Evolutionary conservation across 2,888 invertebrate species (phyloP).

Genomic region (Salpingus planirostris): DNA sequence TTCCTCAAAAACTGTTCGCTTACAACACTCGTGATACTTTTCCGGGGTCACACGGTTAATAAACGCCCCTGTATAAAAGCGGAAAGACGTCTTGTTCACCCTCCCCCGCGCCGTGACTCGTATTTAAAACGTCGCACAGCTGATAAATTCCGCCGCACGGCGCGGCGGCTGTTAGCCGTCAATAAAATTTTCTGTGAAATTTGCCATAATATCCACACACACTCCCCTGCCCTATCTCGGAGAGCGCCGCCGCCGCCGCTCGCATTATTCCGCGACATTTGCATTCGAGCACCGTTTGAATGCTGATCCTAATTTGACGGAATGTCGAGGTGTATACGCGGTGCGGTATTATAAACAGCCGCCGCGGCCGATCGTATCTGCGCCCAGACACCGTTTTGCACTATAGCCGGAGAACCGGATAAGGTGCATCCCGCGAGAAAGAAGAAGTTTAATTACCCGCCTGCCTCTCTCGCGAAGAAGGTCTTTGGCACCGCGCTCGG

Average conservation of each 20-base stretch:
- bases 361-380: slow-evolving; percentile 17
- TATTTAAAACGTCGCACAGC: no score
- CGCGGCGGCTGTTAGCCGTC: slow-evolving; percentile 9
- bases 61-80: no score
- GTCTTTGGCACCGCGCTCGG: no score
- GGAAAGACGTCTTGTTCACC: no score
- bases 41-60: no score
- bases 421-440: slow-evolving; percentile 15
- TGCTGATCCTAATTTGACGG: slow-evolving; percentile 30
- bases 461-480: no score
- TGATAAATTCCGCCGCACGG: no score
- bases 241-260: background rate
- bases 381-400: slow-evolving; percentile 20
- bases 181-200: slow-evolving; percentile 28
- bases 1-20: no score
- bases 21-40: no score
- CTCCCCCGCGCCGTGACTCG: no score
- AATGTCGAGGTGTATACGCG: slow-evolving; percentile 19
- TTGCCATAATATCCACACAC: slow-evolving; percentile 19
- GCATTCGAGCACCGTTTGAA: slow-evolving; percentile 26
- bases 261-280: slow-evolving; percentile 34
- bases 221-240: slow-evolving; percentile 19
- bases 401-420: slow-evolving; percentile 10
- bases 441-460: slow-evolving; percentile 9
- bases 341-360: no score